Evolutionary conservation across 1,140 invertebrate species (phyloP).

Genomic region (Danaus melanippus): DNA sequence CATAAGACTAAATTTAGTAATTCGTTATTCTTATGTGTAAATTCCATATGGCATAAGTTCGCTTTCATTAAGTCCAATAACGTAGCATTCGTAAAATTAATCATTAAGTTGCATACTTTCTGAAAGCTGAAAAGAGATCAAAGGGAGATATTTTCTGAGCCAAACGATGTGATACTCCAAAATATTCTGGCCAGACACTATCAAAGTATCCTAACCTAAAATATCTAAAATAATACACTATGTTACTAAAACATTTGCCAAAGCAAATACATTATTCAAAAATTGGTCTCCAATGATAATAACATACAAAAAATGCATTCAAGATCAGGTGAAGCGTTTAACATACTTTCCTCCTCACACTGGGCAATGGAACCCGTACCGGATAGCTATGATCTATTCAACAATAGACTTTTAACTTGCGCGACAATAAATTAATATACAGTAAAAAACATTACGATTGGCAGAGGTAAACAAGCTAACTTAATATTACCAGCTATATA

Average conservation of each 20-base stretch:
- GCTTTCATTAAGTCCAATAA: slow-evolving; percentile 69
- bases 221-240: slow-evolving; percentile 70
- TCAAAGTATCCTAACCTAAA: slow-evolving; percentile 71
- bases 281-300: slow-evolving; percentile 68
- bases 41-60: slow-evolving; percentile 71
- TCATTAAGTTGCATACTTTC: slow-evolving; percentile 69
- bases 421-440: slow-evolving; percentile 70
- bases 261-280: slow-evolving; percentile 65
- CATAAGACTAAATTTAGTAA: slow-evolving; percentile 71
- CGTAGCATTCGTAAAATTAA: slow-evolving; percentile 60
- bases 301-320: slow-evolving; percentile 59
- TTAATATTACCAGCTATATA: slow-evolving; percentile 72
- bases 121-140: slow-evolving; percentile 72
- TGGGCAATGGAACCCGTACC: slow-evolving; percentile 29
- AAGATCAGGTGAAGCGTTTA: slow-evolving; percentile 54
- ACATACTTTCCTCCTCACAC: slow-evolving; percentile 15
- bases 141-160: slow-evolving; percentile 71
- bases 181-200: slow-evolving; percentile 72
- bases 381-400: slow-evolving; percentile 71
- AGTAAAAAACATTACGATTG: slow-evolving; percentile 71
- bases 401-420: slow-evolving; percentile 62
- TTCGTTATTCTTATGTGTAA: slow-evolving; percentile 71
- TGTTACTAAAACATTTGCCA: slow-evolving; percentile 65
- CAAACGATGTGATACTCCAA: slow-evolving; percentile 71
- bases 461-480: slow-evolving; percentile 73